Base-by-base conservation (phyloP, 2,113 vertebrate genomes). In the Trogon surrucura region DNA sequence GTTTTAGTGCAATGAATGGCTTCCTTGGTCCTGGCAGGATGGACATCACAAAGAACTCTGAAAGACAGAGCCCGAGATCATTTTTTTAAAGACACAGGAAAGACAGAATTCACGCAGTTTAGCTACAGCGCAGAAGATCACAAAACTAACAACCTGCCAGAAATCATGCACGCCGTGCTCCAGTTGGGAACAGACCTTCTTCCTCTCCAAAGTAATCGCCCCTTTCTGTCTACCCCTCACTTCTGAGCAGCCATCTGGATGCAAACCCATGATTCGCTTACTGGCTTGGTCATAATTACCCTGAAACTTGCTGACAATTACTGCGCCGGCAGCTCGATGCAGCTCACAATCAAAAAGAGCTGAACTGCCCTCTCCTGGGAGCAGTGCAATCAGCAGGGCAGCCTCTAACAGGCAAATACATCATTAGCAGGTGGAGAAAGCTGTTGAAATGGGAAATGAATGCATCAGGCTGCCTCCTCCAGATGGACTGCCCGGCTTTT, bases 351-450 rank as follows among this genome's bases (percentile, higher is more conserved):
- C 12, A 77, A 3, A 38, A 91, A 85, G 93, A 87, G 79, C 88
- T 25, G 93, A 95, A 92, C 69, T 95, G 95, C 93, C 95, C 93
- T 95, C 83, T 96, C 91, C 91, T 78, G 95, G 93, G 93, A 96
- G 91, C 91, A 44, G 78, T 1, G 79, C 45, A 80, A 80, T 74
- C 88, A 89, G 92, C 93, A 96, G 91, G 86, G 67, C 89, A 89
- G 88, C 73, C 58, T 85, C 80, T 20, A 41, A 4, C 53, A 45
- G 69, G n/a, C 72, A 56, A 66, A 61, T 7, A 6, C 73, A 54
- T 54, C 89, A 32, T 34, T 29, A 84, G 93, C 88, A 30, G 85
- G 32, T 27, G 84, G n/a, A 64, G 73, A 67, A 78, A 88, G 89
- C 81, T 50, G 78, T 8, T 30, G 65, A 34, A 34, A 74, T 1